Conservation (phyloP, 2,888 invertebrate species). For the Augiades crinisus region DNA sequence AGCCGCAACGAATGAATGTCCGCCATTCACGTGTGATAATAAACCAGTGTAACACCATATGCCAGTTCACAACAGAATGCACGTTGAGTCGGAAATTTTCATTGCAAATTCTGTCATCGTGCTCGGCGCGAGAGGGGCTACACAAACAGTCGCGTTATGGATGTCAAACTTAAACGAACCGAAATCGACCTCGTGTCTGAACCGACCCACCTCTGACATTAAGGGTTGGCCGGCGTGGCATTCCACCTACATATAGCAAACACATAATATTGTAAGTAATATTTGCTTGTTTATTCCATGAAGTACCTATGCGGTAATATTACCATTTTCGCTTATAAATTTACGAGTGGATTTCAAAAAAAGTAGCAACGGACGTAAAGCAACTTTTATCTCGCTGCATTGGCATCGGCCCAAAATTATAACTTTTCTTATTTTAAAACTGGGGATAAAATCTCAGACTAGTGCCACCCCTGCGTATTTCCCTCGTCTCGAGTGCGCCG, state of each 20-base stretch:
- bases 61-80: slow-evolving; percentile 65
- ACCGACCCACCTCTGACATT: slow-evolving; percentile 37
- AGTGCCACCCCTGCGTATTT: slow-evolving; percentile 38
- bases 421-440: slow-evolving; percentile 20
- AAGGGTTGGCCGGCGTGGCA: slow-evolving; percentile 33
- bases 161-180: slow-evolving; percentile 80
- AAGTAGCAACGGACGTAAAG: not conserved
- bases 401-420: slow-evolving; percentile 22
- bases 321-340: too few species aligned
- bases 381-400: slow-evolving; percentile 10
- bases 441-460: slow-evolving; percentile 16
- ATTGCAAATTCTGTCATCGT: slow-evolving; percentile 76
- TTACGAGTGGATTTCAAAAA: not conserved
- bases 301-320: too few species aligned
- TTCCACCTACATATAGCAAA: not conserved
- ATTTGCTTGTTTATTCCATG: too few species aligned
- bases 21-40: slow-evolving; percentile 26
- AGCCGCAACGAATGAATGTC: not conserved
- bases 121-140: slow-evolving; percentile 57
- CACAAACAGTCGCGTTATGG: slow-evolving; percentile 73
- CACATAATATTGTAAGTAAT: too few species aligned
- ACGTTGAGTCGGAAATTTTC: slow-evolving; percentile 72
- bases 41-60: slow-evolving; percentile 51
- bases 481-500: slow-evolving; percentile 43
- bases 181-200: slow-evolving; percentile 59